These are phyloP conservation scores for Triops cancriformis DNA, from an alignment of 1,140 invertebrate species.

Conservation along the genomic window DNA sequence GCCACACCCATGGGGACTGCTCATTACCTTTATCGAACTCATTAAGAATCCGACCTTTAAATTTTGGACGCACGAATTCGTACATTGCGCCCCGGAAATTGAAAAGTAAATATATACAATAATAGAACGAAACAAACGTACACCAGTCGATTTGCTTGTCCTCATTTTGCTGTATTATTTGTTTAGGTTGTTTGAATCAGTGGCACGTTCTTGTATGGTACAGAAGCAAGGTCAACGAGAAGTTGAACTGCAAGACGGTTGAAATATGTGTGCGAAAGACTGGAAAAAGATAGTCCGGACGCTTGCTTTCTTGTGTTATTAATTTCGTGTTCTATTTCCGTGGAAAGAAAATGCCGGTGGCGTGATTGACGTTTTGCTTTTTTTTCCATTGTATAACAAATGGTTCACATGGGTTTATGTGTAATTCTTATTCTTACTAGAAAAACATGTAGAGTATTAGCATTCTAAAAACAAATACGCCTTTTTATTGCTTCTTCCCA, in stretches of 20 bases:
- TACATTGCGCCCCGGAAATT: conserved; percentile 97
- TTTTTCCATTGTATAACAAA: conserved; percentile 12
- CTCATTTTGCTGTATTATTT: conserved; percentile 37
- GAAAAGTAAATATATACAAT: conserved; percentile 70
- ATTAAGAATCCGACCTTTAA: conserved; percentile 99
- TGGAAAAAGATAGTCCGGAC: no score
- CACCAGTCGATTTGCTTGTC: no score
- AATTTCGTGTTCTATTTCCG: neutral
- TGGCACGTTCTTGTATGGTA: conserved; percentile 85
- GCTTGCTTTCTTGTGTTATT: neutral
- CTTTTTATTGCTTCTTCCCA: no score
- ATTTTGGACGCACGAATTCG: conserved; percentile 98
- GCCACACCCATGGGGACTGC: conserved; percentile 97
- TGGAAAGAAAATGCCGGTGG: neutral
- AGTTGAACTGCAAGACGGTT: conserved; percentile 23
- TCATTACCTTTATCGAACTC: conserved; percentile 98
- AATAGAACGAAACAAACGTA: no score
- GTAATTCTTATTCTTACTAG: conserved; percentile 11
- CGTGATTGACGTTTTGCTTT: neutral
- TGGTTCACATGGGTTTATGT: conserved; percentile 4
- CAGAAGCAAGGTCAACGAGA: conserved; percentile 55
- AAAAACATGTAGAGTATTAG: neutral
- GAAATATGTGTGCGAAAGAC: neutral
- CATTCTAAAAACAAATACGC: neutral
- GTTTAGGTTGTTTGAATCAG: conserved; percentile 77